Percentiles rank a stretch among this genome's conserved stretches.
These are phyloP conservation scores for Myotis davidii DNA, from an alignment of 2,113 vertebrate species.

Conservation along the genomic window DNA sequence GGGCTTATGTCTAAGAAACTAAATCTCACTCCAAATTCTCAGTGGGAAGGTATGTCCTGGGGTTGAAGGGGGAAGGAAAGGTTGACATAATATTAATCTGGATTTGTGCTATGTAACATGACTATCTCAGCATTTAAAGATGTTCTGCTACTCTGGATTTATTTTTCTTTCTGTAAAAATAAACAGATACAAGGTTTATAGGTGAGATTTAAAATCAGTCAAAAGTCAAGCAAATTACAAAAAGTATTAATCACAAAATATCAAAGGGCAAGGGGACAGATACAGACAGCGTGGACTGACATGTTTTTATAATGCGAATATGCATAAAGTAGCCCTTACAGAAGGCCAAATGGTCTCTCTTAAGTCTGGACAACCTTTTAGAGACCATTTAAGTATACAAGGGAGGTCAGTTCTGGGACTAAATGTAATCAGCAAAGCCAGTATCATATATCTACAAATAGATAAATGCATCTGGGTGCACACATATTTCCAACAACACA, in stretches of 20 bases:
- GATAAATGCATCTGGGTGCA: background rate
- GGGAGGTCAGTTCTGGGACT: background rate
- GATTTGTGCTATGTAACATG: background rate
- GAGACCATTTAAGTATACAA: background rate
- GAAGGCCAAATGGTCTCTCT: background rate
- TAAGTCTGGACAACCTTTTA: slow-evolving; percentile 14
- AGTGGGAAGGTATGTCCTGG: background rate
- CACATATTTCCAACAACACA: background rate
- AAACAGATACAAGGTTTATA: slow-evolving; percentile 8
- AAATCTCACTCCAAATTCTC: slow-evolving; percentile 65
- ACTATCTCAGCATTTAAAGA: slow-evolving; percentile 54
- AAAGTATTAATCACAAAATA: slow-evolving; percentile 45
- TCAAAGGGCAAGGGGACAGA: background rate
- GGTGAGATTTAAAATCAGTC: slow-evolving; percentile 33
- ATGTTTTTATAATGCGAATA: background rate
- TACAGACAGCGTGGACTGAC: background rate
- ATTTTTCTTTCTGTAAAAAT: slow-evolving; percentile 63
- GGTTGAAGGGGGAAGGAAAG: background rate
- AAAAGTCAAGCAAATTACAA: slow-evolving; percentile 48
- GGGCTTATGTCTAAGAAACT: slow-evolving; percentile 52
- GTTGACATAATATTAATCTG: slow-evolving; percentile 49
- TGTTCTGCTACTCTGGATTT: slow-evolving; percentile 42
- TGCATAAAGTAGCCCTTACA: background rate
- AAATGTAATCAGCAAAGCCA: background rate
- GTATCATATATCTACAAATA: background rate